phyloP scores from a whole-genome alignment of 1,140 invertebrate species.

The Agraylea sexmaculata region DNA sequence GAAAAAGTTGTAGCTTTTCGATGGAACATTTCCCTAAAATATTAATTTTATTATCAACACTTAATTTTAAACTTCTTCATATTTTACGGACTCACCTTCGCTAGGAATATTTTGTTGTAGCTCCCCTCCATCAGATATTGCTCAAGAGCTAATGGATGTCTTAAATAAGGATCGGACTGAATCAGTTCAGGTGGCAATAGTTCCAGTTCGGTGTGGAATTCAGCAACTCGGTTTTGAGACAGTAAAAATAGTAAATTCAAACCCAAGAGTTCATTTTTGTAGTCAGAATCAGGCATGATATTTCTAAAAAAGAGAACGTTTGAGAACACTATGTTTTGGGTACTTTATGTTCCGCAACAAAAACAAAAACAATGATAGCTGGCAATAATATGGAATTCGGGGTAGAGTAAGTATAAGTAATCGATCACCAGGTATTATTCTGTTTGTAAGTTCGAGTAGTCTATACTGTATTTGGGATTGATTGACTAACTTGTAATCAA shows the following conservation, averaged over 20 bases:
- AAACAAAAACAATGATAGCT: too few relatives aligned
- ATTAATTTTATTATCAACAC: too few relatives aligned
- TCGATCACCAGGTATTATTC: too few relatives aligned
- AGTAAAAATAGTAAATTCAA: constrained; percentile 91
- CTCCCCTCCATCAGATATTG: constrained; percentile 99
- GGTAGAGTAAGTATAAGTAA: too few relatives aligned
- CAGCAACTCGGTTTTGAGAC: constrained; percentile 91
- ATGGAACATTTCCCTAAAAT: constrained; percentile 80
- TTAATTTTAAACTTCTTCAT: neutral
- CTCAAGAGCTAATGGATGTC: constrained; percentile 87
- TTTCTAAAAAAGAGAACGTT: constrained; percentile 39
- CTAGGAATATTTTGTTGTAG: constrained; percentile 78
- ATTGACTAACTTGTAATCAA: constrained; percentile 79
- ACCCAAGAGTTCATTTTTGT: constrained; percentile 89
- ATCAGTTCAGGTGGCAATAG: constrained; percentile 82
- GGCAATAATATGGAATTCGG: too few relatives aligned
- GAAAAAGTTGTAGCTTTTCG: constrained; percentile 89
- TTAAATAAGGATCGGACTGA: constrained; percentile 87
- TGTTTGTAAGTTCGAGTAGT: too few relatives aligned
- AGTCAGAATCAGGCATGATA: constrained; percentile 79
- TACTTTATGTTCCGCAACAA: too few relatives aligned
- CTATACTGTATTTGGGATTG: too few relatives aligned
- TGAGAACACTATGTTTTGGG: too few relatives aligned
- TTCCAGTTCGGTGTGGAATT: constrained; percentile 97
- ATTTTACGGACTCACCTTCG: constrained; percentile 31